A percentile compares a stretch with the other conserved stretches of the same genome.
These are phyloP conservation scores for Leptopilina boulardi DNA, from an alignment of 1,140 invertebrate species.

Conservation along the genomic window DNA sequence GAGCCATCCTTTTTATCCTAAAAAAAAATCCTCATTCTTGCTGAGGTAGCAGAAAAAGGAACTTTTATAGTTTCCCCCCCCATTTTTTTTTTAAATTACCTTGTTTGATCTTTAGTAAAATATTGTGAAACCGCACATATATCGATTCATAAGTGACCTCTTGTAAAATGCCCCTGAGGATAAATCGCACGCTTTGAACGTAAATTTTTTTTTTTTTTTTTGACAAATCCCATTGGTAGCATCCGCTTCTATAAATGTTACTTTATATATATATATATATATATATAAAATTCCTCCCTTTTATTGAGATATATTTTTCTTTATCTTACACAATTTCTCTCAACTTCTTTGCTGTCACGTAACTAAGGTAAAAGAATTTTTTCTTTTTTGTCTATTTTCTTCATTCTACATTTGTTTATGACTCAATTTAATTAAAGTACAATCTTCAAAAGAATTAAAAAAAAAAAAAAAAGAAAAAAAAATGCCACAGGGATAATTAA, in stretches of 20 bases:
- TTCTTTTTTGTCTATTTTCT: not conserved
- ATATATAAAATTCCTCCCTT: constrained; percentile 57
- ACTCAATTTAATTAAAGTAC: no score
- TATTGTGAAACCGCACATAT: not conserved
- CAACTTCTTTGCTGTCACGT: no score
- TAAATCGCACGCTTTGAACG: constrained; percentile 1
- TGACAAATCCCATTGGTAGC: not conserved
- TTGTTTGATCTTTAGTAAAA: not conserved
- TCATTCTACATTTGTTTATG: not conserved
- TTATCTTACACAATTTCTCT: not conserved
- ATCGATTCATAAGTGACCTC: not conserved
- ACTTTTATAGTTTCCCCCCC: not conserved
- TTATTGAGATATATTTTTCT: not conserved
- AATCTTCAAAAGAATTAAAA: no score
- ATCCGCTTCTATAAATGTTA: not conserved
- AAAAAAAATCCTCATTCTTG: not conserved
- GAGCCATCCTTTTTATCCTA: not conserved
- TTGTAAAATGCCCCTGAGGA: not conserved
- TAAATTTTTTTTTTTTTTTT: constrained; percentile 11
- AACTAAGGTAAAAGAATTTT: not conserved
- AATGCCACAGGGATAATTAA: no score
- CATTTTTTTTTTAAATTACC: not conserved
- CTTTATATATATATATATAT: not conserved
- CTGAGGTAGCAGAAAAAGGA: not conserved
- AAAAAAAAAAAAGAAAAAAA: no score